phyloP scores from a whole-genome alignment of 2,797 vertebrate genomes.

The Anguilla marmorata region DNA sequence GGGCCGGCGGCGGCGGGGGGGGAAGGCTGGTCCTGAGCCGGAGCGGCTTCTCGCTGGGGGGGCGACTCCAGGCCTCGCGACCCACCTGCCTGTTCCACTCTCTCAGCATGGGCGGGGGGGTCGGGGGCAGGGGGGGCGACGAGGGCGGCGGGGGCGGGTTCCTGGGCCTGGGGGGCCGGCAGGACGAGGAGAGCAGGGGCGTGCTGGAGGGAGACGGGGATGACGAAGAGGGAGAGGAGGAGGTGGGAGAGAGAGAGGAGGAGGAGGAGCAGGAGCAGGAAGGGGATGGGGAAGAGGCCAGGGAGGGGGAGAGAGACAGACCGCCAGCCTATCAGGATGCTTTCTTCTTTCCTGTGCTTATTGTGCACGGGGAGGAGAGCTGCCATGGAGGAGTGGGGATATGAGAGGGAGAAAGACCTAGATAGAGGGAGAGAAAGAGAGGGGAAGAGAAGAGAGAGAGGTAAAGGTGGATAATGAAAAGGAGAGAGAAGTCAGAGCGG shows the following conservation, averaged over 20 bases:
- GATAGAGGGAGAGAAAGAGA: background rate
- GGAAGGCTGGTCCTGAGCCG: slow-evolving; percentile 84
- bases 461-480: background rate
- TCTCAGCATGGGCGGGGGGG: slow-evolving; percentile 81
- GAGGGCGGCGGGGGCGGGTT: slow-evolving; percentile 67
- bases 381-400: slow-evolving; percentile 75
- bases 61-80: slow-evolving; percentile 70
- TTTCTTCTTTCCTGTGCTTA: slow-evolving; percentile 79
- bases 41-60: slow-evolving; percentile 84
- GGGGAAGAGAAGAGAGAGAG: background rate
- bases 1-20: slow-evolving; percentile 59
- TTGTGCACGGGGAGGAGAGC: slow-evolving; percentile 79
- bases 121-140: slow-evolving; percentile 72
- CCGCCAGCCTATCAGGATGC: slow-evolving; percentile 78
- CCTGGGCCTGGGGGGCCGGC: slow-evolving; percentile 71
- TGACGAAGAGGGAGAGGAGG: slow-evolving; percentile 63
- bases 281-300: slow-evolving; percentile 48
- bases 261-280: slow-evolving; percentile 34
- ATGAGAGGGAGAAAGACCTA: slow-evolving; percentile 48
- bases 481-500: background rate
- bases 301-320: slow-evolving; percentile 66
- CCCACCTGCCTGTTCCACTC: slow-evolving; percentile 80
- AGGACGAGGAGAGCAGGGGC: slow-evolving; percentile 78
- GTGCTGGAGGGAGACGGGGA: slow-evolving; percentile 75
- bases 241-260: slow-evolving; percentile 52